These are phyloP conservation scores for Phlogophora meticulosa DNA, from an alignment of 2,888 invertebrate species.

Conservation along the genomic window DNA sequence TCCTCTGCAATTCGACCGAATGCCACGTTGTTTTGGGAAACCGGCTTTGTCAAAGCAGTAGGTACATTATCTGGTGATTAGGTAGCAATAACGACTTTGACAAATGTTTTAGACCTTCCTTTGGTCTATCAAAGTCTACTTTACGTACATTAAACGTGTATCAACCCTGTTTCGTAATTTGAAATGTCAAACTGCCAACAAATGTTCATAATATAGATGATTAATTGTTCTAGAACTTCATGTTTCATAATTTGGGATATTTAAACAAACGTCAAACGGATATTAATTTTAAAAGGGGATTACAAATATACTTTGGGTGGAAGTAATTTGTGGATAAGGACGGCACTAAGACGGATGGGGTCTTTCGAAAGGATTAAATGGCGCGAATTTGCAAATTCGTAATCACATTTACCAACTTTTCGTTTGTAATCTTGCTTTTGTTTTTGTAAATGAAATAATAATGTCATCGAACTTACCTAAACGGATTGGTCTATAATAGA, in stretches of 20 bases:
- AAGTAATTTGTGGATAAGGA: slow-evolving; percentile 54
- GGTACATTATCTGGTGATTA: slow-evolving; percentile 14
- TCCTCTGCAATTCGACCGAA: slow-evolving; percentile 32
- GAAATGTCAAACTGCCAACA: slow-evolving; percentile 45
- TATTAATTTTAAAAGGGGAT: slow-evolving; percentile 50
- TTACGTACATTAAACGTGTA: slow-evolving; percentile 25
- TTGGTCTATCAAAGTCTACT: slow-evolving; percentile 31
- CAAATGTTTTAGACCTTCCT: slow-evolving; percentile 17
- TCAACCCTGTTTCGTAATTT: slow-evolving; percentile 32
- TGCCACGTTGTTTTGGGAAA: slow-evolving; percentile 30
- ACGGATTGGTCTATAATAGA: slow-evolving; percentile 12
- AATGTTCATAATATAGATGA: slow-evolving; percentile 54
- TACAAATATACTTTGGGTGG: slow-evolving; percentile 39
- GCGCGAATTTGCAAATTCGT: slow-evolving; percentile 20
- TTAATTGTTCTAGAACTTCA: slow-evolving; percentile 49
- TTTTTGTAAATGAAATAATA: slow-evolving; percentile 12
- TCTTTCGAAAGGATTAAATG: slow-evolving; percentile 21
- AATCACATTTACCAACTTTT: slow-evolving; percentile 12
- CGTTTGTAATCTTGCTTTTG: slow-evolving; percentile 5
- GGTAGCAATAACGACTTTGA: background rate
- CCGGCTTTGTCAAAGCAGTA: slow-evolving; percentile 14
- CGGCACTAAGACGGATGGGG: slow-evolving; percentile 33
- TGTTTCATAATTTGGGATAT: slow-evolving; percentile 47
- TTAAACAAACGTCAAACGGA: slow-evolving; percentile 43
- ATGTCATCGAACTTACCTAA: slow-evolving; percentile 47